Evolutionary conservation across 2,888 invertebrate species (phyloP), one percentile per base, ranked within the genome.

Genomic region (Drosophila anomelani): DNA sequence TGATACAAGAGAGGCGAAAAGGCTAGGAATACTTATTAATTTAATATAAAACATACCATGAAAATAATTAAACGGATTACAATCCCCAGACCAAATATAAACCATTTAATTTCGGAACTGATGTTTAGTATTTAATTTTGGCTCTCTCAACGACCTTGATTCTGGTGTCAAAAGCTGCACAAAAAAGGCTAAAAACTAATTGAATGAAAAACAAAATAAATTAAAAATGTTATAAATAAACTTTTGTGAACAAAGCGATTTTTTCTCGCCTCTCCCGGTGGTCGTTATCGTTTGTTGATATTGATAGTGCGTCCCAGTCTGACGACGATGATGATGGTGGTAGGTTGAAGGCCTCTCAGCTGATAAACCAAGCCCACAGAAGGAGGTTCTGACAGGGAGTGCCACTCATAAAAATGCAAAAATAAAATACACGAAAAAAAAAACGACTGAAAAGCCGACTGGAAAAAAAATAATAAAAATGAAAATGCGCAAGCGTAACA

Each of bases 201-300:
- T 51, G 4, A 23, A 26, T 26, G 4, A 15, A 58, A 47, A 69
- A 67, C 41, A 49, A 49, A 53, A 26, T 47, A n/a, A 47, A 6
- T 47, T 47, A 47, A 29, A 29, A 47, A 47, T 66, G 15, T 57
- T 86, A 83, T 86, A 78, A 77, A 81, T 72, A 83, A 78, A 62
- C 54, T 46, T 38, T 46, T 1, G 62, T 62, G 62, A 61, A 38
- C 38, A 46, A 47, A 41, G 32, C 44, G 36, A 17, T 46, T 54
- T 43, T 10, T 29, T 29, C 1, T 36, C 47, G 34, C 59, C 70
- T 23, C 53, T 41, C 41, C 34, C 46, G 17, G 47, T 34, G 17
- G 47, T 15, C 41, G 76, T 75, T 83, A 87, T 83, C 88, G 75
- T 78, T 68, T 73, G 78, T 85, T 83, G 76, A 85, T 87, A 81